Percentiles rank a stretch among this genome's conserved stretches.
These are phyloP conservation scores for Enteromius paludinosus DNA, from an alignment of 2,797 vertebrate genomes.

Conservation along the genomic window DNA sequence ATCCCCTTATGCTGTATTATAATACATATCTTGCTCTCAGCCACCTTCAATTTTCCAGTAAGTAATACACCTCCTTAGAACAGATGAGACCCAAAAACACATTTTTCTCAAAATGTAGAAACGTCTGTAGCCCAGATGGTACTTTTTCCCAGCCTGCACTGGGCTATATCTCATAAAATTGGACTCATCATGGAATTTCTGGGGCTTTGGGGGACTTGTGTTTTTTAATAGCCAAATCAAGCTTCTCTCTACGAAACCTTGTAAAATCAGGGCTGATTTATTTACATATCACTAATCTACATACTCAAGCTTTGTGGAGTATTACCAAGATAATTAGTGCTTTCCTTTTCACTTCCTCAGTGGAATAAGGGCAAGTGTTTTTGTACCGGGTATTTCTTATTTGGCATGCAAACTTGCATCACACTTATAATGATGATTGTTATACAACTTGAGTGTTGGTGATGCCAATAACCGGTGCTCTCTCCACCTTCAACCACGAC, in stretches of 20 bases:
- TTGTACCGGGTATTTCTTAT: constrained; percentile 17
- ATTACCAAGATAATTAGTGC: background rate
- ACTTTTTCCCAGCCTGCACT: background rate
- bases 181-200: background rate
- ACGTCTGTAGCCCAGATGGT: constrained; percentile 28
- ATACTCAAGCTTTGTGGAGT: background rate
- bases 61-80: constrained; percentile 20
- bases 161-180: constrained; percentile 15
- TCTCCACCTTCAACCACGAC: too few relatives aligned
- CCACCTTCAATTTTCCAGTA: constrained; percentile 11
- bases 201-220: background rate
- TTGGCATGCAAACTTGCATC: constrained; percentile 38
- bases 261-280: constrained; percentile 2
- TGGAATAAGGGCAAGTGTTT: background rate
- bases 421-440: constrained; percentile 28
- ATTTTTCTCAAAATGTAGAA: constrained; percentile 25
- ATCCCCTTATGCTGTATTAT: constrained; percentile 2
- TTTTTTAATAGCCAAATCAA: constrained; percentile 16
- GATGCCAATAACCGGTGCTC: background rate
- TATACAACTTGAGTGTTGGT: constrained; percentile 7
- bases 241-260: background rate
- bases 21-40: constrained; percentile 30
- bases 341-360: too few relatives aligned
- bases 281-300: background rate
- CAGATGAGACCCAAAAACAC: constrained; percentile 36